Base-by-base conservation (phyloP, 1,140 invertebrate genomes). In the Plutomurus gul region DNA sequence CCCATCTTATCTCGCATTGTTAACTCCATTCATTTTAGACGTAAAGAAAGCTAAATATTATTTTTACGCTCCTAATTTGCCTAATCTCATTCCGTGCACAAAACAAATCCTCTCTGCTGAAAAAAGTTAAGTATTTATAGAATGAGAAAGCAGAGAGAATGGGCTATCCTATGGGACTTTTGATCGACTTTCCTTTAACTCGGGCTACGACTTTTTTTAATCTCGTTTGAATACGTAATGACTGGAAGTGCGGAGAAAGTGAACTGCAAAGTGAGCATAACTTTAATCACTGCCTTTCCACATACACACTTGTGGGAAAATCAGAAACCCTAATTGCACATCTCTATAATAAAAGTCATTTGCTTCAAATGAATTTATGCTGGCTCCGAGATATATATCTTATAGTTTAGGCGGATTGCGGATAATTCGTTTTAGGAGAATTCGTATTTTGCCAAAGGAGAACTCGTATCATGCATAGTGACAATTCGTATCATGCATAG, bases 201-300 rank as follows among this genome's bases (percentile, higher is more conserved):
- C 20, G 27, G 7, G 7, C 27, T 30, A 33, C 36, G 56, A 25
- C 30, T 65, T 30, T 65, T 65, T 65, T 65, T 65, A 65, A 65
- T 65, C 56, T 65, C 36, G 36, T 65, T 65, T 33, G 56, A 65
- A 65, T 65, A 65, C 27, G 27, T 65, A 65, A 65, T 65, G 56
- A 65, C 30, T 65, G 56, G 30, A 16, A 65, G 36, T 33, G 27
- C 20, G 56, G 56, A 65, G 56, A 36, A 65, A 65, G 16, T 18
- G 18, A 10, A n/a, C 11, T 36, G 13, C 30, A 27, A 36, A 27
- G 4, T 27, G 27, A 13, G 27, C 4, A 36, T 33, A 36, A 65
- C 27, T 16, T n/a, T 3, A 10, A 33, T 16, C n/a, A 65, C 56
- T 65, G 36, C 30, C 25, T 33, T 16, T 33, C 25, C 30, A 36